Evolutionary conservation across 2,888 invertebrate genomes (phyloP).

Genomic region (Lacanobia oleracea): DNA sequence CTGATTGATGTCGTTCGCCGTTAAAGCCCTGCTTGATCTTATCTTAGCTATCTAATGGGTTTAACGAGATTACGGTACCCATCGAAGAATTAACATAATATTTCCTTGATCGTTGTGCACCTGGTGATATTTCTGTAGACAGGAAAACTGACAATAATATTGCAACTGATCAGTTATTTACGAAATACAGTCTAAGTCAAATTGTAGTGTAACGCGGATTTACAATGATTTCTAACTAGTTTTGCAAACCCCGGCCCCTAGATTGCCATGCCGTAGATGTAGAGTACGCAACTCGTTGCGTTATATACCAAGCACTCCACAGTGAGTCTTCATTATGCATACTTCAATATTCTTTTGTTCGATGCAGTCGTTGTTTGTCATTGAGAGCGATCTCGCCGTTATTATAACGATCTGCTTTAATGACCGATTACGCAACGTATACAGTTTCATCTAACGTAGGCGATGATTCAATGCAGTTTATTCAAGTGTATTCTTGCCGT

Average conservation of each 20-base stretch:
- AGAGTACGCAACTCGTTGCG: conserved; percentile 50
- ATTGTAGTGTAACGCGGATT: conserved; percentile 26
- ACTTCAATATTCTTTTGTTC: conserved; percentile 67
- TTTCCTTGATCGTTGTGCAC: conserved; percentile 72
- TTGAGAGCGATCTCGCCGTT: conserved; percentile 63
- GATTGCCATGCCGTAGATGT: conserved; percentile 32
- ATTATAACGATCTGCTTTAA: conserved; percentile 75
- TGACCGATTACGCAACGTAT: conserved; percentile 82
- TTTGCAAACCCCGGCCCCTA: conserved; percentile 37
- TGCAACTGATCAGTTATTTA: conserved; percentile 39
- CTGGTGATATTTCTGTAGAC: conserved; percentile 45
- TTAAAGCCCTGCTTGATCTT: conserved; percentile 81
- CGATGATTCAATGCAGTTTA: conserved; percentile 79
- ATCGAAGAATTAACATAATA: conserved; percentile 76
- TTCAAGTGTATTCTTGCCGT: conserved; percentile 66
- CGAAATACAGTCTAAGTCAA: conserved; percentile 27
- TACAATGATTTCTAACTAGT: conserved; percentile 54
- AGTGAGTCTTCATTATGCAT: conserved; percentile 58
- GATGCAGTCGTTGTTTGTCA: conserved; percentile 61
- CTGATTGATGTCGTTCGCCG: conserved; percentile 85
- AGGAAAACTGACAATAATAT: conserved; percentile 39
- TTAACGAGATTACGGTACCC: conserved; percentile 86
- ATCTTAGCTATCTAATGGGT: conserved; percentile 83
- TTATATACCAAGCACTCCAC: conserved; percentile 40
- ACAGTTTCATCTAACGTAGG: conserved; percentile 77